Percentiles rank a stretch among this genome's conserved stretches.
These are phyloP conservation scores for Moxostoma hubbsi DNA, from an alignment of 2,797 vertebrate species.

Conservation along the genomic window DNA sequence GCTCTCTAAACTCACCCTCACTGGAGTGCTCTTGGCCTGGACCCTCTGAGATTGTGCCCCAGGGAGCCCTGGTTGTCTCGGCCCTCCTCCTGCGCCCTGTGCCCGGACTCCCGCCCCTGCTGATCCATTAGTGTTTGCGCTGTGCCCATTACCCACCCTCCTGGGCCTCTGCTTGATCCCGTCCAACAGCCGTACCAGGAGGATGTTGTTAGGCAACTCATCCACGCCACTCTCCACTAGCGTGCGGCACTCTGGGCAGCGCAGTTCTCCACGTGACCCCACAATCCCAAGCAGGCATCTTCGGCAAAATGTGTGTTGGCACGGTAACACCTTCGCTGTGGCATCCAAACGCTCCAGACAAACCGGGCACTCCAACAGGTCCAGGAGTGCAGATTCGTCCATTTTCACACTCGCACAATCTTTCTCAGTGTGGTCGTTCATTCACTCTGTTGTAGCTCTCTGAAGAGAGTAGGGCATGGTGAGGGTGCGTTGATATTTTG, in stretches of 20 bases:
- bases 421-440: constrained; percentile 52
- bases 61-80: constrained; percentile 81
- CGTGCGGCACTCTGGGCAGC: constrained; percentile 96
- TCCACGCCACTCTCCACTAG: constrained; percentile 93
- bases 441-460: constrained; percentile 19
- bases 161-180: constrained; percentile 97
- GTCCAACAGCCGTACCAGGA: constrained; percentile 94
- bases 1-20: constrained; percentile 84
- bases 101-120: constrained; percentile 65
- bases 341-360: constrained; percentile 96
- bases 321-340: constrained; percentile 95
- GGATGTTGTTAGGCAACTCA: constrained; percentile 96
- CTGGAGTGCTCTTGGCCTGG: constrained; percentile 90
- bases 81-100: constrained; percentile 69
- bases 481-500: constrained; percentile 12
- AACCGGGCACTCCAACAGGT: constrained; percentile 96
- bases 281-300: constrained; percentile 94
- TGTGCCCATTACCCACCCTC: constrained; percentile 71
- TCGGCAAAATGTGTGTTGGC: constrained; percentile 98
- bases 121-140: constrained; percentile 64
- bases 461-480: constrained; percentile 43
- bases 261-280: constrained; percentile 91
- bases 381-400: constrained; percentile 96
- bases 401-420: constrained; percentile 75
- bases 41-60: constrained; percentile 85